Evolutionary conservation across 2,113 vertebrate species (phyloP), one percentile per base, ranked within the genome.

Genomic region (Mesembrinibis cayennensis): DNA sequence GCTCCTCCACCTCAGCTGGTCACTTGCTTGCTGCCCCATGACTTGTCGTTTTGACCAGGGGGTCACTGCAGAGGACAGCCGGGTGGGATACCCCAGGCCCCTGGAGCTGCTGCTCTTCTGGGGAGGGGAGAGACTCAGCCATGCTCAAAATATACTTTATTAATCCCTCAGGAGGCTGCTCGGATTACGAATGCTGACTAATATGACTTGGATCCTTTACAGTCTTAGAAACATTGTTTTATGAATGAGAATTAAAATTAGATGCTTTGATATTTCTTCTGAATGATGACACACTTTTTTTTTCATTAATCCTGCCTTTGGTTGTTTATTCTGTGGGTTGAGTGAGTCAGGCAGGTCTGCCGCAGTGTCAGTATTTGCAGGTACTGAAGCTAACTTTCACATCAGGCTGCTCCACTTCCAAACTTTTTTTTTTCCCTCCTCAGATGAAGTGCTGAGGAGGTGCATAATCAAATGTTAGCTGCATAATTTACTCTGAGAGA

Each of bases 21-120:
- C 10, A 1, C 58, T n/a, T 20, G 6, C 4, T 11, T 23, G 22
- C 16, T 9, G 15, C 61, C 10, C 25, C 19, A 0, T 5, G 16
- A 52, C 42, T 34, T 26, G 16, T 52, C 4, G 2, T 49, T 34
- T 11, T 22, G 22, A 23, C 12, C 42, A 8, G 21, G 3, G 17
- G 21, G 34, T 59, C 36, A 22, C 23, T 16, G 12, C 1, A 1
- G 38, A 29, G 79, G 15, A 32, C 14, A 36, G 26, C 10, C 2
- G 2, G 29, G 36, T 26, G 30, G 23, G 25, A 32, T 7, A 16
- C 18, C 36, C 42, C 10, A 3, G 10, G 7, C 9, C 27, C 36
- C n/a, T 4, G 2, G 34, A 42, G 63, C 50, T 30, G 50, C 16
- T 30, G n/a, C 26, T 49, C 47, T 32, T 55, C 19, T 38, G 25